phyloP scores from a whole-genome alignment of 2,797 vertebrate species.

The Uromys caudimaculatus region DNA sequence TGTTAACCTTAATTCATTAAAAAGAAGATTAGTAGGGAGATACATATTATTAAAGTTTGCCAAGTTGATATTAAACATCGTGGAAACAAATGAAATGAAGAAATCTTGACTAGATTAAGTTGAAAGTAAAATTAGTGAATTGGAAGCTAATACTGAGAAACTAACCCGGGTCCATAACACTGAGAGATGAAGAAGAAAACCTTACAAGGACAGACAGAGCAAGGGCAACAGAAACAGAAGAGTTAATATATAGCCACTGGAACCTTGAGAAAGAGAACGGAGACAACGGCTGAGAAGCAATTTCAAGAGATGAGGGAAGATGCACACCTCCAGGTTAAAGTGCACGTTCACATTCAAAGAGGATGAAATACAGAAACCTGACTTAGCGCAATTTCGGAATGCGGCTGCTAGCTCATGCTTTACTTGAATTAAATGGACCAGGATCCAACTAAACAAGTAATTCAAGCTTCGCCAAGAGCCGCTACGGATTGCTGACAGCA shows the following conservation, averaged over 20 bases:
- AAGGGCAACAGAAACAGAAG: background rate
- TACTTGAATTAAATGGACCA: conserved; percentile 28
- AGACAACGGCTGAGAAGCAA: background rate
- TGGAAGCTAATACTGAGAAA: background rate
- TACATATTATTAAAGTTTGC: background rate
- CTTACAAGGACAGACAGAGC: background rate
- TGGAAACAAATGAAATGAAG: background rate
- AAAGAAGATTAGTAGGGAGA: background rate
- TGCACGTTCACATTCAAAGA: background rate
- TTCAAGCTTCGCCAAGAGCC: background rate
- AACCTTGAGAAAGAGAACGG: background rate
- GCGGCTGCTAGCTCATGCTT: background rate
- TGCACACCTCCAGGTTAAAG: background rate
- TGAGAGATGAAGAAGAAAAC: conserved; percentile 12
- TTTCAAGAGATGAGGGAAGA: conserved; percentile 22
- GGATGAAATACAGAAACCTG: background rate
- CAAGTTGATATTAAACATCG: background rate
- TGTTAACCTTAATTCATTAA: background rate
- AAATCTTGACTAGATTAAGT: background rate
- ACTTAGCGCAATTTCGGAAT: background rate
- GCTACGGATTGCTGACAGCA: background rate
- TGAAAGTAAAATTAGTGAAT: conserved; percentile 19
- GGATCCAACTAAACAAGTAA: background rate
- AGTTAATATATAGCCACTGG: background rate
- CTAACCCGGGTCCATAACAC: background rate